Percentiles rank a stretch among this genome's conserved stretches.
These are phyloP conservation scores for Malurus melanocephalus DNA, from an alignment of 2,113 vertebrate genomes.

Conservation along the genomic window DNA sequence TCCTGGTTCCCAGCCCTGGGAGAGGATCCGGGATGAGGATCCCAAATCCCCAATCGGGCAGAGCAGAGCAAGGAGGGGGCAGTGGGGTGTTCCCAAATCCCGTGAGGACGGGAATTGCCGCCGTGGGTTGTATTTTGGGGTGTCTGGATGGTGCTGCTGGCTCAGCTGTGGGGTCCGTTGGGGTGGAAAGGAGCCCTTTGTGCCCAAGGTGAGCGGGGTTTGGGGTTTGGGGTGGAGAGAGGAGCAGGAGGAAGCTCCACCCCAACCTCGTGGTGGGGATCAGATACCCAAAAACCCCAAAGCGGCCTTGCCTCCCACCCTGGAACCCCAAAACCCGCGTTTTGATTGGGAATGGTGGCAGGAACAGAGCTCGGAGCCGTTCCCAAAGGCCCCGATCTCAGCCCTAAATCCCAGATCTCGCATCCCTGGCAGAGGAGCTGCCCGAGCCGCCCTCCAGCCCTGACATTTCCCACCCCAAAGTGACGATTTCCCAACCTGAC, in stretches of 20 bases:
- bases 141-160: too few relatives aligned
- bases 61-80: rapidly evolving
- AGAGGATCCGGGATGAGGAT: not conserved
- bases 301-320: rapidly evolving
- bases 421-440: rapidly evolving
- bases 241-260: not conserved
- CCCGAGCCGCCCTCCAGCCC: rapidly evolving
- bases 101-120: rapidly evolving
- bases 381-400: rapidly evolving
- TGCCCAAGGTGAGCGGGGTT: not conserved
- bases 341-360: too few relatives aligned
- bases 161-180: rapidly evolving
- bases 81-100: not conserved
- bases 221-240: rapidly evolving
- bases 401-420: not conserved
- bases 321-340: too few relatives aligned
- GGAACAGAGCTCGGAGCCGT: not conserved
- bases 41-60: rapidly evolving
- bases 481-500: not conserved
- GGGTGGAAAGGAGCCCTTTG: not conserved
- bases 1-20: rapidly evolving
- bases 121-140: rapidly evolving
- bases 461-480: rapidly evolving
- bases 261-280: not conserved
- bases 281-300: not conserved